Base-by-base conservation (phyloP, 92 coral and sea anemone genomes). In the Phymanthus crucifer region DNA sequence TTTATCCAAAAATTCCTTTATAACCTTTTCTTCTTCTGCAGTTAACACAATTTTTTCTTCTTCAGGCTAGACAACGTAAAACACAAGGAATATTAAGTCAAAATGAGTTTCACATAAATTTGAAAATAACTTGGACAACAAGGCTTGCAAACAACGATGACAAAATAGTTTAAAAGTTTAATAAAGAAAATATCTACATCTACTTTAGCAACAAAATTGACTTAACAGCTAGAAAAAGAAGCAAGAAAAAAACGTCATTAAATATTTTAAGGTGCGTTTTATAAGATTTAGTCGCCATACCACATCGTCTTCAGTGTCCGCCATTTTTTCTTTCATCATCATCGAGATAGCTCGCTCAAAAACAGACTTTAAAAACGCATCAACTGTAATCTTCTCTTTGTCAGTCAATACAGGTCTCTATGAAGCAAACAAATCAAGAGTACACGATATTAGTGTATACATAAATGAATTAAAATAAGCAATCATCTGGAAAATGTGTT, bases 21-120 rank as follows among this genome's bases (percentile, higher is more conserved):
- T 72, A 31, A 79, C 70, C 38, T 32, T 54, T 1, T 70, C 38
- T 32, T 79, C 83, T 34, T 79, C 83, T 32, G 34, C 32, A 27
- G 83, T 46, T 9, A 70, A 21, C 14, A 35, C 50, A 11, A 70
- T n/a, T 31, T 6, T 70, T 35, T 70, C 50, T 21, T 70, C 74
- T 47, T 70, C 29, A 1, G 34, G 17, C 68, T 61, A 11, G 17
- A 61, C 32, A 27, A 5, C 9, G 36, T 24, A 26, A 12, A 11
- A 61, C 7, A 21, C 21, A 21, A 19, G n/a, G n/a, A 54, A 23
- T 3, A 54, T 1, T 19, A 21, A 21, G 2, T 1, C 27, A 54
- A 43, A 21, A 3, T 50, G n/a, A 1, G 14, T 50, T 11, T 10
- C 19, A 14, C 3, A 50, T 13, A 50, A 50, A 17, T 14, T 13